Evolutionary conservation across 2,888 invertebrate genomes (phyloP), one percentile per base, ranked within the genome.

Genomic region (Abrostola triplasia): DNA sequence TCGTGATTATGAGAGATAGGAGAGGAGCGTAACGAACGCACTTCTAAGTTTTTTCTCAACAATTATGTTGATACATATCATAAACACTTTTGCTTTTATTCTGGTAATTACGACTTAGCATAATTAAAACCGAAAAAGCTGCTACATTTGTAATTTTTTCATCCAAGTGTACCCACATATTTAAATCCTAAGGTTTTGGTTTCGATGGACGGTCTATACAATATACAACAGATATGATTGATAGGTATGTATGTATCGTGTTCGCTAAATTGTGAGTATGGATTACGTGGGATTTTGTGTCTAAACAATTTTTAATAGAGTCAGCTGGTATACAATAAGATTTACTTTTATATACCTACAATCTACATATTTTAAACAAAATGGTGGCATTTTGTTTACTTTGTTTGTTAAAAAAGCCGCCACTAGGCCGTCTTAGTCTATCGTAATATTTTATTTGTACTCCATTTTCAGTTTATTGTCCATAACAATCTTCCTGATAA

Each of bases 401-500:
- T 2, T 24, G 24, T 24, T 24, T 24, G 24, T 24, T 24, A 24
- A 2, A 47, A 24, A 13, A 24, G 13, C 12, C 5, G 44, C 7
- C 13, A 13, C 10, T 47, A 13, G 9, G 8, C 10, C 44, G 9
- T 47, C 13, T 47, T 47, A 6, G 24, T 13, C 5, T 24, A 9
- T 24, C 44, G 5, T 24, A 47, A 9, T 9, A 47, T 24, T 47
- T 8, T 8, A 44, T 12, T 7, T 13, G 13, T 44, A 6, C 12
- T 13, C 8, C 24, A 47, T 8, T 24, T 9, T 24, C 5, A 24
- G 13, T 47, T 24, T 24, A 47, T 47, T 47, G 11, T 5, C 36
- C 42, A 11, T 44, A 44, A 47, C n/a, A 47, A 35, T 55, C 12
- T 36, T 13, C 41, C 44, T 12, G 13, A 56, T 47, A 57, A 68